Conservation (phyloP, 2,797 vertebrate species). For the Amphiprion clarkii region DNA sequence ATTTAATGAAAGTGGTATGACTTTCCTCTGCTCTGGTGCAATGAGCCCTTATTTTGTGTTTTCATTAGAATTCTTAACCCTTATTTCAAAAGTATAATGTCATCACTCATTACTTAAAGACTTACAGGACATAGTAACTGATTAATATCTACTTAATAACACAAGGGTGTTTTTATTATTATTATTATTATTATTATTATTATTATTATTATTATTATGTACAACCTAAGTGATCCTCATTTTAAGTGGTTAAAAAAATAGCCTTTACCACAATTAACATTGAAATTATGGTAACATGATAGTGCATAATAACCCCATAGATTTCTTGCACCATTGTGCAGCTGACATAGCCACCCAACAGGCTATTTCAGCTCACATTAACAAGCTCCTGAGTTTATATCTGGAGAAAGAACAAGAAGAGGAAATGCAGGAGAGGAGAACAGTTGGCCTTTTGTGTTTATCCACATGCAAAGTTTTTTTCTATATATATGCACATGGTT, state of each 20-base stretch:
- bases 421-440: constrained; percentile 62
- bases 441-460: constrained; percentile 70
- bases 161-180: no score
- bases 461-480: constrained; percentile 55
- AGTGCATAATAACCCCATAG: no score
- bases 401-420: constrained; percentile 45
- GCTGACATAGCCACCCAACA: constrained; percentile 25
- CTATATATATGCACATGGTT: constrained; percentile 68
- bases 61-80: not conserved
- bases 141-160: no score
- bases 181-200: no score
- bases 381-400: constrained; percentile 63
- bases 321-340: not conserved
- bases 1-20: not conserved
- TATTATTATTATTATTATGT: not conserved
- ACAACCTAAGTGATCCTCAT: not conserved
- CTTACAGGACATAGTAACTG: no score
- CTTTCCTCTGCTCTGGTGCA: not conserved
- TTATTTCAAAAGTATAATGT: not conserved
- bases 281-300: no score
- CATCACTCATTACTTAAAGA: no score
- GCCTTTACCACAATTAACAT: not conserved
- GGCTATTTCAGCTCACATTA: constrained; percentile 44
- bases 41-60: not conserved
- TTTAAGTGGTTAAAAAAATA: not conserved